A percentile compares a stretch with the other conserved stretches of the same genome.
phyloP scores from a whole-genome alignment of 1,140 invertebrate genomes.

The Steinernema khuongi region DNA sequence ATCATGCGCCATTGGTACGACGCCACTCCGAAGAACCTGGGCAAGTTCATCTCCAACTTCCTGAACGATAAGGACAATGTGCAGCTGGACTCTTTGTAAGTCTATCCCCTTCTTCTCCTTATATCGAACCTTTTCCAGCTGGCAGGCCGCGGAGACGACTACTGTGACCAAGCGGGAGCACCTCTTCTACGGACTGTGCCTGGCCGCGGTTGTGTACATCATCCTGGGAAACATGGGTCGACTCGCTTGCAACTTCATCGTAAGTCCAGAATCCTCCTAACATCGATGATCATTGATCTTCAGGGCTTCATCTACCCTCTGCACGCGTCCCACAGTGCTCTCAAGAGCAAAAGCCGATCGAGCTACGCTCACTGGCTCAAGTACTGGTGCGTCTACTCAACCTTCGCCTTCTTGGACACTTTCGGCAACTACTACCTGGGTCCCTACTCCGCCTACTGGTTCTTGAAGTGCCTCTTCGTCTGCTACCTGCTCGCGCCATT shows the following conservation, averaged over 20 bases:
- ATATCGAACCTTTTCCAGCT: neutral
- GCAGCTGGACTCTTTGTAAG: neutral
- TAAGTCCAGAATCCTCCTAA: neutral
- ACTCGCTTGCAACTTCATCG: neutral
- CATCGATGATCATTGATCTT: neutral
- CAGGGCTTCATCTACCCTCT: slow-evolving; percentile 7
- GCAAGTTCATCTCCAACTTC: slow-evolving; percentile 3
- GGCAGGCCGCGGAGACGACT: neutral
- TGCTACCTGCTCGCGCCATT: neutral
- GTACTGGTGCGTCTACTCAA: slow-evolving; percentile 8
- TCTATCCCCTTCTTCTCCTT: neutral
- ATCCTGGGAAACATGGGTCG: neutral
- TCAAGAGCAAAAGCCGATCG: neutral
- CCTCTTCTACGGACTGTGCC: neutral
- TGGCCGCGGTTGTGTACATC: neutral
- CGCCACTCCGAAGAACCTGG: neutral
- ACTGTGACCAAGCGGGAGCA: neutral
- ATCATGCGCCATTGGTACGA: slow-evolving; percentile 1
- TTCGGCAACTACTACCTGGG: neutral
- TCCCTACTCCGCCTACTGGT: neutral
- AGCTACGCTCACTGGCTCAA: neutral
- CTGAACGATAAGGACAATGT: neutral
- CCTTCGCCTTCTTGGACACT: neutral
- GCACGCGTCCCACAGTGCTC: neutral
- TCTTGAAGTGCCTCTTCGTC: slow-evolving; percentile 4